Base-by-base conservation (phyloP, 2,888 invertebrate genomes). In the Eugnorisma glareosa region DNA sequence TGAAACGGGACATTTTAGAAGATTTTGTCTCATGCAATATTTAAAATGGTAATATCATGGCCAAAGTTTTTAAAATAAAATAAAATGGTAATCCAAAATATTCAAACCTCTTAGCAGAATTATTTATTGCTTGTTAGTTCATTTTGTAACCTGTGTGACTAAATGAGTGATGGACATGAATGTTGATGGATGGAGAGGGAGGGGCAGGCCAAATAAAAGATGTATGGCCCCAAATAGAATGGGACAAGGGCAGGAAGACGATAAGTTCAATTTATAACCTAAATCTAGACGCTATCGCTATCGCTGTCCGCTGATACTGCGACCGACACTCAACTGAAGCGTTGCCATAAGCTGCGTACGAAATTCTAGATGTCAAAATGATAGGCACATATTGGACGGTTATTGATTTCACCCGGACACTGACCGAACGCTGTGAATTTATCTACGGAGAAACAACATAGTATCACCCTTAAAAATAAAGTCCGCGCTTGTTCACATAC, bases 321-420 rank as follows among this genome's bases (percentile, higher is more conserved):
- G 67, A 8, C 80, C 72, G 45, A 63, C 76, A 84, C 75, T 73
- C 80, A 82, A 83, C 87, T 54, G 73, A 79, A 86, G 83, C 86
- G 86, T 89, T 88, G 79, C 84, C 85, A 91, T 91, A 91, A 91
- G 89, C 91, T 87, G 86, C 87, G 90, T 89, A 90, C 91, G 92
- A 93, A 94, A 94, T 93, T 94, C 92, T 94, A 94, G 94, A 95
- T 95, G 94, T 94, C 93, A 94, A 95, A 95, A 95, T 95, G 94
- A 96, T 95, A 92, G 94, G 92, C 93, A 92, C 93, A 94, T 94
- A 95, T 95, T 94, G 93, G 92, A 86, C 86, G 87, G 90, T 90
- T 95, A 95, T 96, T 94, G 95, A 95, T 95, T 95, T 94, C 92
- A 89, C 85, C 90, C 90, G 90, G 93, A 91, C 91, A 91, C 87